Evolutionary conservation across 2,797 vertebrate genomes (phyloP).

Genomic region (Molothrus ater): DNA sequence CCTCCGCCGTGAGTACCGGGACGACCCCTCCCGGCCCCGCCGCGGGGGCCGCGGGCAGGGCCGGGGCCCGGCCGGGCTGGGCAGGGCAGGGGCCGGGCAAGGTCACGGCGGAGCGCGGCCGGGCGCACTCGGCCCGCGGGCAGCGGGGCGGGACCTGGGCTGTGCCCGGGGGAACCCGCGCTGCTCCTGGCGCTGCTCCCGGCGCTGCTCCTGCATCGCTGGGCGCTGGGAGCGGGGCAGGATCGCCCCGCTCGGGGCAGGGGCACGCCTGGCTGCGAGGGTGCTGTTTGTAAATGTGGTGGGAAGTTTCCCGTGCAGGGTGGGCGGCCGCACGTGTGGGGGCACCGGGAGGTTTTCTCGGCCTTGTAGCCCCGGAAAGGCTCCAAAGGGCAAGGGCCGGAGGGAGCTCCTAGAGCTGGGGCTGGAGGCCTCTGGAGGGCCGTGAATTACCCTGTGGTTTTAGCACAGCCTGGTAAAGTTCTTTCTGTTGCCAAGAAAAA

Average conservation of each 20-base stretch:
- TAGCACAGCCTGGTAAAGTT: not conserved
- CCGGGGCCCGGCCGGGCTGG: not conserved
- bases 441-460: not conserved
- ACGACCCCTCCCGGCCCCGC: not conserved
- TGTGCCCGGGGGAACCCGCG: not conserved
- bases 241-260: not conserved
- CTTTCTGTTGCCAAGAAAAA: not conserved
- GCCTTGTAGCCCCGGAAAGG: accelerated
- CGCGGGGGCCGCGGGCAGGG: not conserved
- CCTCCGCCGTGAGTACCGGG: slow-evolving; percentile 52
- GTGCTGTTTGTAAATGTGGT: not conserved
- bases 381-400: not conserved
- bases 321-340: not conserved
- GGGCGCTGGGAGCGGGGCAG: not conserved
- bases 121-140: not conserved
- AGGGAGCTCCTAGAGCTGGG: accelerated
- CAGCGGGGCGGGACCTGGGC: not conserved
- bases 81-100: not conserved
- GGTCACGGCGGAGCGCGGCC: not conserved
- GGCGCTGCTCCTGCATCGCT: not conserved
- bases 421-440: not conserved
- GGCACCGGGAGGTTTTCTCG: not conserved
- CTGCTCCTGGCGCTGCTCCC: not conserved
- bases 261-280: not conserved
- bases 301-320: accelerated